phyloP scores from a whole-genome alignment of 2,797 vertebrate genomes.

The Micrastur ruficollis region DNA sequence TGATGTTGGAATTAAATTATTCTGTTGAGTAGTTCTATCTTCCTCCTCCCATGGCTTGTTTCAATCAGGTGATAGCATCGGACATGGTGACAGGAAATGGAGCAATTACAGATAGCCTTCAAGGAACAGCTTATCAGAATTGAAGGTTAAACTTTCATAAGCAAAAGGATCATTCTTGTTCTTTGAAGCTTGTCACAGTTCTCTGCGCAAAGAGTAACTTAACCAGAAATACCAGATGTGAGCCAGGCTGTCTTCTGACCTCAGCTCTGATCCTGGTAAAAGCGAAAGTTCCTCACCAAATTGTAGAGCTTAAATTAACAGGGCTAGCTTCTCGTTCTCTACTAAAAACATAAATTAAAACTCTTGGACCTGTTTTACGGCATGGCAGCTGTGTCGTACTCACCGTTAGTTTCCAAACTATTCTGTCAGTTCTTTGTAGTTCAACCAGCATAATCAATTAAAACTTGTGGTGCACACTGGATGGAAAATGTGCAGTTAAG shows the following conservation, averaged over 20 bases:
- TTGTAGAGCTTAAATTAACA: neutral
- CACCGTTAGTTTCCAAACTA: neutral
- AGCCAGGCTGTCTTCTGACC: neutral
- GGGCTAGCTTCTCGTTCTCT: neutral
- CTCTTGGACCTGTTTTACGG: neutral
- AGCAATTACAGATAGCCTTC: conserved; percentile 48
- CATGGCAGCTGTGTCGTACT: neutral
- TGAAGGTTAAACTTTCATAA: conserved; percentile 17
- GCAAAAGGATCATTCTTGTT: neutral
- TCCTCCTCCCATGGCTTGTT: conserved; percentile 8
- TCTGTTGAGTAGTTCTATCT: neutral
- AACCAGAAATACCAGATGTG: neutral
- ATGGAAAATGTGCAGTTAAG: neutral
- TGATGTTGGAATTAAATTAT: neutral
- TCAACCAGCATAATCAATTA: neutral
- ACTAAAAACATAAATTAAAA: neutral
- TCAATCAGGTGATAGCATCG: conserved; percentile 42
- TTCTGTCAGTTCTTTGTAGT: neutral
- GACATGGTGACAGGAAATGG: conserved; percentile 5
- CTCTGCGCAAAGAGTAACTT: neutral
- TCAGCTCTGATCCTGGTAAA: neutral
- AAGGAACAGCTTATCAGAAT: conserved; percentile 26
- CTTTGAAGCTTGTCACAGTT: conserved; percentile 6
- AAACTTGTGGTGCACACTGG: neutral
- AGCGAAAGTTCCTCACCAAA: neutral